These are phyloP conservation scores for Hemistola chrysoprasaria DNA, from an alignment of 2,888 invertebrate species.

Conservation along the genomic window DNA sequence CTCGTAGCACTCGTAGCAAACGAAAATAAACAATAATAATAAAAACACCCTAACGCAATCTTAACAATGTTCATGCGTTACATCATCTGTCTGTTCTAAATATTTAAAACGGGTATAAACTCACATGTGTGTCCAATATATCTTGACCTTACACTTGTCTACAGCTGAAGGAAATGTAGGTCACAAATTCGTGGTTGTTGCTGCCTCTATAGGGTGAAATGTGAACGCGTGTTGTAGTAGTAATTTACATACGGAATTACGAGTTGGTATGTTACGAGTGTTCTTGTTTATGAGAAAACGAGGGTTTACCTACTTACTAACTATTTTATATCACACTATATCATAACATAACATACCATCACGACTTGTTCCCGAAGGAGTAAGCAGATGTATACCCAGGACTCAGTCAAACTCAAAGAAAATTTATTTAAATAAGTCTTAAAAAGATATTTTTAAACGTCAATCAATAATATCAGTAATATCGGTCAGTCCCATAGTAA, in stretches of 20 bases:
- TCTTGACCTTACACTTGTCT: slow-evolving; percentile 26
- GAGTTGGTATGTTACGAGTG: slow-evolving; percentile 66
- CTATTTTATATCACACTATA: no score
- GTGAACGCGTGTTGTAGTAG: slow-evolving; percentile 68
- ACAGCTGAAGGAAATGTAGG: background rate
- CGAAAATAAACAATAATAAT: background rate
- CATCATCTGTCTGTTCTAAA: slow-evolving; percentile 48
- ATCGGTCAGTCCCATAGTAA: no score
- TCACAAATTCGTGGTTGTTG: slow-evolving; percentile 8
- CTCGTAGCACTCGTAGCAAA: slow-evolving; percentile 9
- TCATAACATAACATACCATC: no score
- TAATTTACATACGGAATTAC: slow-evolving; percentile 81
- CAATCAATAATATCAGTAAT: no score
- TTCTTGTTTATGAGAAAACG: slow-evolving; percentile 56
- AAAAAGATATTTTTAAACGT: no score
- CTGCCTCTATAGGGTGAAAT: slow-evolving; percentile 67
- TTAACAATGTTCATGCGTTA: slow-evolving; percentile 4
- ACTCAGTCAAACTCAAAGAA: no score
- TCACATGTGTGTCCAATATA: slow-evolving; percentile 46
- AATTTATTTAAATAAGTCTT: no score
- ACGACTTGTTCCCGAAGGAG: no score
- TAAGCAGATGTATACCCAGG: no score
- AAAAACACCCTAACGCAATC: slow-evolving; percentile 1
- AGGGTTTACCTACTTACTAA: slow-evolving; percentile 23
- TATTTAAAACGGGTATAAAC: slow-evolving; percentile 71